Base-by-base conservation (phyloP, 2,888 invertebrate species). In the Achlya flavicornis region DNA sequence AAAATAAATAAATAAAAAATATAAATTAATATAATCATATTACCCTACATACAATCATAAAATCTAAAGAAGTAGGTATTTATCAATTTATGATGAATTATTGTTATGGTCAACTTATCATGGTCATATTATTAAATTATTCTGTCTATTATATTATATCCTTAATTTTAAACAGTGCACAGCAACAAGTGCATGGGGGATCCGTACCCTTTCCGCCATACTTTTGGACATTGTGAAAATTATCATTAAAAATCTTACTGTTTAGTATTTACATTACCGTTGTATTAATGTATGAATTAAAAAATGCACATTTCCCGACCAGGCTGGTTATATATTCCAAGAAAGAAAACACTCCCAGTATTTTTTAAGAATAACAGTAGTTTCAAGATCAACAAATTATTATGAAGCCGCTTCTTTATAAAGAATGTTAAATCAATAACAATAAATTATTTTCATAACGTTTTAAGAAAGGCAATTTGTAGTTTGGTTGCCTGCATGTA, bases 181-280 rank as follows among this genome's bases (percentile, higher is more conserved):
- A 71, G 77, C 81, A 93, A 93, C 93, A 80, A 91, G 91, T 93
- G 92, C 86, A 77, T 80, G 87, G 89, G 89, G 89, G 88, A 88
- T 86, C 84, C 69, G 70, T 90, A 92, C 90, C 93, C 92, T 92
- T 91, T 84, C 83, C 85, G 89, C 92, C 93, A 89, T 89, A 80
- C 63, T 72, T 81, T 91, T 92, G 92, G 92, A 92, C 92, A 92
- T 90, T 77, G 92, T 92, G 93, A 93, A 92, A 93, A 93, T 93
- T 93, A 93, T 90, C 93, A 91, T 85, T 79, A 72, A 67, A 73
- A 73, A 69, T 71, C 64, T 61, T 66, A 66, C 53, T n/a, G 19
- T 19, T 53, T 53, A 53, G 58, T 61, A 57, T 61, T 19, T 61
- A 61, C 11, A 60, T 53, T 7, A 14, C 26, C 48, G 10, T 14